Conservation (phyloP, 2,797 vertebrate genomes). For the Labroides dimidiatus region DNA sequence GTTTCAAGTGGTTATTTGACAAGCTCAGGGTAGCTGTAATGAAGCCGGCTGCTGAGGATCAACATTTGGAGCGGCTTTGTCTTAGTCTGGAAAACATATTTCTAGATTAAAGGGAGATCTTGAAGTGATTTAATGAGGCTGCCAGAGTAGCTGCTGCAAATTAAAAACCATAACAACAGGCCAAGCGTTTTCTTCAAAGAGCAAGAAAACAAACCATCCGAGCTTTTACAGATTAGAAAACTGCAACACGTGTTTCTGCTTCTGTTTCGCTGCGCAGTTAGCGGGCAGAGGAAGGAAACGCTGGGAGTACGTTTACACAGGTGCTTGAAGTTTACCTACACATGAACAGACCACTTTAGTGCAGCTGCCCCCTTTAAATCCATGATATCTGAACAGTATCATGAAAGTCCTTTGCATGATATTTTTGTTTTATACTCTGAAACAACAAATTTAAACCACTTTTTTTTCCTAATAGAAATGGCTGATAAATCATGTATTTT, state of each 20-base stretch:
- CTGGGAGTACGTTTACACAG: background rate
- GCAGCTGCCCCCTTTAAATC: too few relatives aligned
- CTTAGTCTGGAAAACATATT: background rate
- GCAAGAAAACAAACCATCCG: background rate
- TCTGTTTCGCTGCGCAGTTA: background rate
- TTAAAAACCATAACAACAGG: background rate
- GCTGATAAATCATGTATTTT: too few relatives aligned
- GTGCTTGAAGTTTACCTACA: background rate
- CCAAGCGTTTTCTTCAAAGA: background rate
- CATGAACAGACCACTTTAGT: too few relatives aligned
- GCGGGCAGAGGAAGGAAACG: background rate
- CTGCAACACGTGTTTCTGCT: background rate
- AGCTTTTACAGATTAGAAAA: background rate
- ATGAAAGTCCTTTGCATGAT: too few relatives aligned
- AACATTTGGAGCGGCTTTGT: background rate
- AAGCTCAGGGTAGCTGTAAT: slow-evolving; percentile 22
- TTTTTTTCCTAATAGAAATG: too few relatives aligned
- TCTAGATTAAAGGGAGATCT: background rate
- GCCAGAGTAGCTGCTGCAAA: background rate
- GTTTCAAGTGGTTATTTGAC: slow-evolving; percentile 21
- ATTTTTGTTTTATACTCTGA: too few relatives aligned
- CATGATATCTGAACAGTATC: too few relatives aligned
- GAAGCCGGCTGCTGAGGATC: slow-evolving; percentile 13
- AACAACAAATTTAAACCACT: too few relatives aligned
- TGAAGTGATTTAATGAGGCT: background rate